Conservation (phyloP, 1,140 invertebrate species). For the Lanistes nyassanus region DNA sequence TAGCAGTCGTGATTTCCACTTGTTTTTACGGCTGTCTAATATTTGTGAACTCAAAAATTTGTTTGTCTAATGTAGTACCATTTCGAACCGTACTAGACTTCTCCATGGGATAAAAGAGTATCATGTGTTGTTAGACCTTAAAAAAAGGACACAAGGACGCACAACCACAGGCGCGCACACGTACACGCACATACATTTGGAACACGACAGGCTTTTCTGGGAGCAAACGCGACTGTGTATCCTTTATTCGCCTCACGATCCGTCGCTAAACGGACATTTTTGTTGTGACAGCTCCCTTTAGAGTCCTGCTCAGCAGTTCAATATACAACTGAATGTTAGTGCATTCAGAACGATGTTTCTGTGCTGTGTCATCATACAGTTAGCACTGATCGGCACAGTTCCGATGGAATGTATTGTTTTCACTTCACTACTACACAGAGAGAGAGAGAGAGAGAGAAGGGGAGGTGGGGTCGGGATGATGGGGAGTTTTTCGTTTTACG, state of each 20-base stretch:
- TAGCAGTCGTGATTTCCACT: neutral
- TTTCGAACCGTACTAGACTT: neutral
- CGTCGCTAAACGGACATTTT: neutral
- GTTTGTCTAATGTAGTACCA: neutral
- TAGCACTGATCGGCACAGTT: too few species aligned
- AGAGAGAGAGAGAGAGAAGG: too few species aligned
- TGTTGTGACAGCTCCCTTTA: neutral
- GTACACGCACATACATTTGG: neutral
- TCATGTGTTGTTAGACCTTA: neutral
- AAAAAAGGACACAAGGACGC: neutral
- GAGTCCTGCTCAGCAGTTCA: neutral
- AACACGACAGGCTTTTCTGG: neutral
- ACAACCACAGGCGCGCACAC: slow-evolving; percentile 5
- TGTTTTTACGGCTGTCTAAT: neutral
- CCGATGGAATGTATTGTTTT: too few species aligned
- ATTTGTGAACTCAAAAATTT: neutral
- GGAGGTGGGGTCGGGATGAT: too few species aligned
- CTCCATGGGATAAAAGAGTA: neutral
- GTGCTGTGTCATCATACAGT: neutral
- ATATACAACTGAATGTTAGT: neutral
- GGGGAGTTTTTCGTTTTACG: too few species aligned
- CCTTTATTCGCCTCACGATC: neutral
- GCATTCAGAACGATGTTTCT: neutral
- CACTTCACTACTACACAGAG: too few species aligned
- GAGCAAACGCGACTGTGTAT: too few species aligned